phyloP scores from a whole-genome alignment of 2,888 invertebrate species.

The Sminthurinus aureus region DNA sequence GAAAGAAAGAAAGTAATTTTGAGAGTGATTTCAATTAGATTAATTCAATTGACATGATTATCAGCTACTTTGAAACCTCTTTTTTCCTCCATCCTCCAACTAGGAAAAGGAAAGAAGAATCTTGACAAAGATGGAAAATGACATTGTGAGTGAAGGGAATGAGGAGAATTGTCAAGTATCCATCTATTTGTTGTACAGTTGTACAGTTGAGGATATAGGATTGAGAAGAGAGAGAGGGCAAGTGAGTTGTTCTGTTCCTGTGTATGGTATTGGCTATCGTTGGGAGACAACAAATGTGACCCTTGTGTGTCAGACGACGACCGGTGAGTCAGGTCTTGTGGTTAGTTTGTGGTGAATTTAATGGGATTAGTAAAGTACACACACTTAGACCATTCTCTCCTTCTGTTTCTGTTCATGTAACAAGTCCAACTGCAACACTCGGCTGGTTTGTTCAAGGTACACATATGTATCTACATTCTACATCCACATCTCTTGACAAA shows the following conservation, averaged over 20 bases:
- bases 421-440: constrained; percentile 4
- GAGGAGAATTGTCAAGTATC: background rate
- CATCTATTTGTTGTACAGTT: background rate
- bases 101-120: no score
- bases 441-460: no score
- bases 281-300: constrained; percentile 31
- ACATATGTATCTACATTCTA: background rate
- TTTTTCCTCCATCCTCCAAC: background rate
- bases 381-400: constrained; percentile 27
- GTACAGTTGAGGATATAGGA: background rate
- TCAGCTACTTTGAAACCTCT: background rate
- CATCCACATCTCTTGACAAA: background rate
- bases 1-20: background rate
- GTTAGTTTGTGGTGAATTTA: constrained; percentile 49
- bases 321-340: constrained; percentile 44
- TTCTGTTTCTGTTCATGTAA: background rate
- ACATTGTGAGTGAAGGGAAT: background rate
- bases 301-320: constrained; percentile 15
- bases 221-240: constrained; percentile 10
- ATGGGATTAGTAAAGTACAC: constrained; percentile 54
- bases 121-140: background rate
- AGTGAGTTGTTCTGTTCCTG: background rate
- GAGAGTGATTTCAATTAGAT: constrained; percentile 7
- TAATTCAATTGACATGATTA: constrained; percentile 6
- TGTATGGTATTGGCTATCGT: constrained; percentile 13